These are phyloP conservation scores for Craseonycteris thonglongyai DNA, from an alignment of 2,113 vertebrate species.

Conservation along the genomic window DNA sequence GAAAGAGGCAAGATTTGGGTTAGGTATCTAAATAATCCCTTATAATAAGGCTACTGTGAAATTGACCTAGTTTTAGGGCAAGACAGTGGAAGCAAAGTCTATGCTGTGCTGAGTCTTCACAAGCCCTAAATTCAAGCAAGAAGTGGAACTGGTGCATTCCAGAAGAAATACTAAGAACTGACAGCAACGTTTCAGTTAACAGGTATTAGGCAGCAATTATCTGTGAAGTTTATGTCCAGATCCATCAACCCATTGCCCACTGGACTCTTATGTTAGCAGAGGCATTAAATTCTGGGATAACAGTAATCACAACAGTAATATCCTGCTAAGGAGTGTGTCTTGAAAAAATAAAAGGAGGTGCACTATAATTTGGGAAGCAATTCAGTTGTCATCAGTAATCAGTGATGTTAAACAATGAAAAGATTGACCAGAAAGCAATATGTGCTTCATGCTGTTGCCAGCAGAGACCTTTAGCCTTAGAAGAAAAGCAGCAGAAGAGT, in stretches of 20 bases:
- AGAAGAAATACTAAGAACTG: neutral
- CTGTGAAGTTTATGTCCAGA: neutral
- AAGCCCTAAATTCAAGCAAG: neutral
- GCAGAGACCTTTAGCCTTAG: constrained; percentile 90
- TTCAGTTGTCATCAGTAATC: neutral
- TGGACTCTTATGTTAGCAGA: neutral
- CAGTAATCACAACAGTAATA: neutral
- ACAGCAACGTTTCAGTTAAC: neutral
- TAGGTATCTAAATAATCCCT: neutral
- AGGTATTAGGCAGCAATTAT: neutral
- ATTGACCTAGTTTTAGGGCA: neutral
- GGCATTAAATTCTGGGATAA: neutral
- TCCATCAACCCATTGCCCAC: neutral
- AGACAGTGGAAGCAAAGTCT: neutral
- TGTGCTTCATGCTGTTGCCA: constrained; percentile 93
- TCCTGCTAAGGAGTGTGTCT: neutral
- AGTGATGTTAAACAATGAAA: neutral
- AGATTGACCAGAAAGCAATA: constrained; percentile 49
- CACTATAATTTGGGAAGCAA: neutral
- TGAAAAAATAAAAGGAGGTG: neutral
- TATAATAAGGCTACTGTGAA: neutral
- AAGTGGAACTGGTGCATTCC: neutral
- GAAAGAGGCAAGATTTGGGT: neutral
- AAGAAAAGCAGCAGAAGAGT: constrained; percentile 89
- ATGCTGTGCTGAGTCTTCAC: neutral